phyloP scores from a whole-genome alignment of 2,113 vertebrate species.

The Sterrhoptilus dennistouni region DNA sequence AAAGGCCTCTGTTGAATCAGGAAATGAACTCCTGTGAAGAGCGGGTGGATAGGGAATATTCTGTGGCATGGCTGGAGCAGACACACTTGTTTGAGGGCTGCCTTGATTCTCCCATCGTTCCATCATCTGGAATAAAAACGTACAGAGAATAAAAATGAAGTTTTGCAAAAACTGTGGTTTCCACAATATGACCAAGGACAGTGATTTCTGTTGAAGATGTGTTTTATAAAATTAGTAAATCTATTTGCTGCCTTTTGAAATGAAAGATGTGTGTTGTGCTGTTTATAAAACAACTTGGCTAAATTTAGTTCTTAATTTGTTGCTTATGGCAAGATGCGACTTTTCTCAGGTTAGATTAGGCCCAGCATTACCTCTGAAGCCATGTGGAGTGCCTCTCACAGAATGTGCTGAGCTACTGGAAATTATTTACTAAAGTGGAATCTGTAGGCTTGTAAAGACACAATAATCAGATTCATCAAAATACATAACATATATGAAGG shows the following conservation, averaged over 20 bases:
- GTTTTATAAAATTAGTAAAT: not conserved
- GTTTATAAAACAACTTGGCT: not conserved
- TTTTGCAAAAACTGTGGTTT: not conserved
- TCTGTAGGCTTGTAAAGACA: not conserved
- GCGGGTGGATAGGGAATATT: slow-evolving; percentile 87
- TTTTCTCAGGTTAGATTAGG: not conserved
- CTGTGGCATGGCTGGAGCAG: slow-evolving; percentile 85
- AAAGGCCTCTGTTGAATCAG: slow-evolving; percentile 92
- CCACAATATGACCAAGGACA: not conserved
- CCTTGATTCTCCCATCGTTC: slow-evolving; percentile 94
- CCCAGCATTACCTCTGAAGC: not conserved
- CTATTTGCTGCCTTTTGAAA: not conserved
- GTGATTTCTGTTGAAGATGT: not conserved
- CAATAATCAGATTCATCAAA: not conserved
- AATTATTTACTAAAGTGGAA: not conserved
- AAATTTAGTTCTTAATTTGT: not conserved
- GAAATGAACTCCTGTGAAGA: slow-evolving; percentile 90
- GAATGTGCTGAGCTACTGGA: not conserved
- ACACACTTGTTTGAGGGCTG: slow-evolving; percentile 90
- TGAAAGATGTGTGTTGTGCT: not conserved
- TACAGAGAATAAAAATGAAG: not conserved
- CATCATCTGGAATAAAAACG: slow-evolving; percentile 84
- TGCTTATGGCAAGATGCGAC: not conserved
- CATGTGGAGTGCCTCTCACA: not conserved
- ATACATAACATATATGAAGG: not conserved